Evolutionary conservation across 2,888 invertebrate genomes (phyloP).

Genomic region (Lingula anatina): DNA sequence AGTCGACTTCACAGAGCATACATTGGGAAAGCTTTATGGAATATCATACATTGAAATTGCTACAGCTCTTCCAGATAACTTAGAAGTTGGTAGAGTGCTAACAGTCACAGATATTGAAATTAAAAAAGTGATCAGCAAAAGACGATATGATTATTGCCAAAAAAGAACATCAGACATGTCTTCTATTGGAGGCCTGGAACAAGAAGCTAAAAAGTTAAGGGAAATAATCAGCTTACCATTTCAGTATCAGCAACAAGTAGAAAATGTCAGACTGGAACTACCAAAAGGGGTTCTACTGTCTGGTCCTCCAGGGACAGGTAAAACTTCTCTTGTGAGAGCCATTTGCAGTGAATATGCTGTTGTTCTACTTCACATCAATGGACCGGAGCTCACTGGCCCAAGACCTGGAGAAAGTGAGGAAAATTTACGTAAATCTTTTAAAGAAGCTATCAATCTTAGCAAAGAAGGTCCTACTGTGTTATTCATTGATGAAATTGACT

Average conservation of each 20-base stretch:
- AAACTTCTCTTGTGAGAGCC: slow-evolving; percentile 66
- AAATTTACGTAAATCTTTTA: slow-evolving; percentile 54
- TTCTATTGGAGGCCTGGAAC: slow-evolving; percentile 26
- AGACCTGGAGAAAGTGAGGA: slow-evolving; percentile 58
- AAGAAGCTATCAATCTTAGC: slow-evolving; percentile 49
- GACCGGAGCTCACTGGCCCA: slow-evolving; percentile 54
- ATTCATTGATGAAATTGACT: slow-evolving; percentile 52
- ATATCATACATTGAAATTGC: slow-evolving; percentile 21
- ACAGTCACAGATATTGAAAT: slow-evolving; percentile 21
- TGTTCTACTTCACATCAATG: slow-evolving; percentile 54
- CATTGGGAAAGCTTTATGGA: slow-evolving; percentile 23
- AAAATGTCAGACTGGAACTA: slow-evolving; percentile 12
- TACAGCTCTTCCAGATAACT: slow-evolving; percentile 1
- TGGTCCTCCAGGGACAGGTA: slow-evolving; percentile 45
- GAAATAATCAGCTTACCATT: slow-evolving; percentile 24
- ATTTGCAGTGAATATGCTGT: slow-evolving; percentile 52
- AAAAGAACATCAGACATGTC: background rate
- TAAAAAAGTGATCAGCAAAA: slow-evolving; percentile 20
- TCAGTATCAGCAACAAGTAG: slow-evolving; percentile 7
- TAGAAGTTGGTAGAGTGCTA: slow-evolving; percentile 13
- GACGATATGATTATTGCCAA: slow-evolving; percentile 19
- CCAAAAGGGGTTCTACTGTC: slow-evolving; percentile 31
- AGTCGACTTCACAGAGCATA: slow-evolving; percentile 16
- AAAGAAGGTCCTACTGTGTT: slow-evolving; percentile 49
- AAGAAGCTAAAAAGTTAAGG: slow-evolving; percentile 17